Percentiles rank a stretch among this genome's conserved stretches.
These are phyloP conservation scores for Cladorhizidae sp. DNA, from an alignment of 37 sponge, comb jelly and placozoan genomes.

Conservation along the genomic window DNA sequence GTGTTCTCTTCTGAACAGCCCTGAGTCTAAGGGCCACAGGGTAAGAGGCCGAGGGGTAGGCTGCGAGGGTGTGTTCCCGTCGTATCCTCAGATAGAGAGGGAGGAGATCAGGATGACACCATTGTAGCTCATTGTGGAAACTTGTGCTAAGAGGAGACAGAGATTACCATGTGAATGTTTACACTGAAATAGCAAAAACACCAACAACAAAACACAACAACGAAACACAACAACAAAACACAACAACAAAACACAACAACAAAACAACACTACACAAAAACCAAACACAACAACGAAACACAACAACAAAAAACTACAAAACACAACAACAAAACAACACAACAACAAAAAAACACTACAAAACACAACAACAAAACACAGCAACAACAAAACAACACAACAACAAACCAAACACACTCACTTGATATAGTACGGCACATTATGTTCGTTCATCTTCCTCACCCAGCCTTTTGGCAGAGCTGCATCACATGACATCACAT, in stretches of 20 bases:
- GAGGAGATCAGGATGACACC: slow-evolving; percentile 65
- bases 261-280: too few relatives aligned
- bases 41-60: slow-evolving; percentile 43
- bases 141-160: slow-evolving; percentile 3
- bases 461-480: slow-evolving; percentile 69
- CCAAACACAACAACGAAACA: background rate
- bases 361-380: background rate
- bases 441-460: slow-evolving; percentile 34
- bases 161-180: background rate
- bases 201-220: slow-evolving; percentile 4
- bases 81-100: background rate
- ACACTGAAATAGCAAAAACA: background rate
- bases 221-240: background rate
- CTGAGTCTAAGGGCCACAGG: slow-evolving; percentile 65
- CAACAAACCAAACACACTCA: background rate
- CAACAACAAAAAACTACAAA: too few relatives aligned
- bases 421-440: slow-evolving; percentile 46
- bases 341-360: too few relatives aligned
- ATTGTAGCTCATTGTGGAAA: slow-evolving; percentile 19
- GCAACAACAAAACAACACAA: too few relatives aligned
- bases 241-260: too few relatives aligned
- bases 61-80: slow-evolving; percentile 17
- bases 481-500: slow-evolving; percentile 4
- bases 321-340: too few relatives aligned
- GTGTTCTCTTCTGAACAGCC: slow-evolving; percentile 59